Percentiles rank a stretch among this genome's conserved stretches.
Conservation (phyloP, 2,113 vertebrate species). For the Paradoxurus hermaphroditus region DNA sequence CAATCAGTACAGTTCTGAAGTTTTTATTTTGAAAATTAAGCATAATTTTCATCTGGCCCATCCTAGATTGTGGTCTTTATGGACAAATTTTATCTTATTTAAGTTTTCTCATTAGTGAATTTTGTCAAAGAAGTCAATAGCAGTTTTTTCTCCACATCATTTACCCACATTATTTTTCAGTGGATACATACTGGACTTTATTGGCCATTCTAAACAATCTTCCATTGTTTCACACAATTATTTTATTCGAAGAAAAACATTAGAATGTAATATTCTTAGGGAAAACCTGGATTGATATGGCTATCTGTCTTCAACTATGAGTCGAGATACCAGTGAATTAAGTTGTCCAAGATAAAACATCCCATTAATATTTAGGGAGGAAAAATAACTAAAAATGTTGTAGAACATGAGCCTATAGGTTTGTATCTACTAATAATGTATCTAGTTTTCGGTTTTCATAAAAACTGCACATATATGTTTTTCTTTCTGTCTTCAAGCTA, state of each 20-base stretch:
- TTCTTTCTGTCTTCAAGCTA: not conserved
- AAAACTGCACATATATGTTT: not conserved
- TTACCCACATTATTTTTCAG: not conserved
- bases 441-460: not conserved
- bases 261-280: not conserved
- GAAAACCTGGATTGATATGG: not conserved
- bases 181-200: not conserved
- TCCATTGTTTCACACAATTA: not conserved
- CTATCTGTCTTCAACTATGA: not conserved
- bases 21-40: not conserved
- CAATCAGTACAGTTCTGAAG: not conserved
- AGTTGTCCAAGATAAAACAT: slow-evolving; percentile 14
- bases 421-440: not conserved
- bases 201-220: not conserved
- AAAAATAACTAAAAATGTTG: not conserved
- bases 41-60: not conserved
- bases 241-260: slow-evolving; percentile 18
- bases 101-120: not conserved
- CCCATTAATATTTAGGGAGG: not conserved
- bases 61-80: not conserved
- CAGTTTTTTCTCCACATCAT: not conserved
- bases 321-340: not conserved
- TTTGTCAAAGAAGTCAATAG: not conserved
- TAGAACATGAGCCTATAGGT: not conserved
- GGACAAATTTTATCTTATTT: not conserved